These are phyloP conservation scores for Conistra vaccinii DNA, from an alignment of 2,888 invertebrate species.

Conservation along the genomic window DNA sequence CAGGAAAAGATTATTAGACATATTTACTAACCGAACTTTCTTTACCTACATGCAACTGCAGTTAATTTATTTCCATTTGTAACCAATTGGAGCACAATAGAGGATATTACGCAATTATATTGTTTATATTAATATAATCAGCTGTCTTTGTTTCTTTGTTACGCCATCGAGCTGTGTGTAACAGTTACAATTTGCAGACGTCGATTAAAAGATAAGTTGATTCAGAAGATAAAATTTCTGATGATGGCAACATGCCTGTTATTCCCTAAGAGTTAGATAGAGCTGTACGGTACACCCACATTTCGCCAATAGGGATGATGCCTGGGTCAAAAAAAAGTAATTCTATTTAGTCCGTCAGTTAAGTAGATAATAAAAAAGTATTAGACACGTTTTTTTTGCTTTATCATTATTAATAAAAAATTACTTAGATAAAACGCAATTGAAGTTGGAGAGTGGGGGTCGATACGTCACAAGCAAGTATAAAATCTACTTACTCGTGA, in stretches of 20 bases:
- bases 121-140: slow-evolving; percentile 39
- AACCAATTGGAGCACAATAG: slow-evolving; percentile 17
- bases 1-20: background rate
- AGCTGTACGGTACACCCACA: no score
- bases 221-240: background rate
- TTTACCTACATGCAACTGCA: background rate
- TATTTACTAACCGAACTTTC: background rate
- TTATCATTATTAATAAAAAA: no score
- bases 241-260: background rate
- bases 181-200: background rate
- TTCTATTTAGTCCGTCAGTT: no score
- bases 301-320: no score
- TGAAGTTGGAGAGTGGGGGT: no score
- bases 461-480: no score
- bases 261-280: background rate
- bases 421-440: no score
- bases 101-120: slow-evolving; percentile 35
- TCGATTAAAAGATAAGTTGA: background rate
- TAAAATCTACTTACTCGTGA: no score
- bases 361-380: no score
- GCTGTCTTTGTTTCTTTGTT: slow-evolving; percentile 40
- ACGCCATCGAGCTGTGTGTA: slow-evolving; percentile 9
- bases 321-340: no score
- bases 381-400: no score
- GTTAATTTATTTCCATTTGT: slow-evolving; percentile 4